phyloP scores from a whole-genome alignment of 1,140 invertebrate species.

The Ceratoteleas bidentatus region DNA sequence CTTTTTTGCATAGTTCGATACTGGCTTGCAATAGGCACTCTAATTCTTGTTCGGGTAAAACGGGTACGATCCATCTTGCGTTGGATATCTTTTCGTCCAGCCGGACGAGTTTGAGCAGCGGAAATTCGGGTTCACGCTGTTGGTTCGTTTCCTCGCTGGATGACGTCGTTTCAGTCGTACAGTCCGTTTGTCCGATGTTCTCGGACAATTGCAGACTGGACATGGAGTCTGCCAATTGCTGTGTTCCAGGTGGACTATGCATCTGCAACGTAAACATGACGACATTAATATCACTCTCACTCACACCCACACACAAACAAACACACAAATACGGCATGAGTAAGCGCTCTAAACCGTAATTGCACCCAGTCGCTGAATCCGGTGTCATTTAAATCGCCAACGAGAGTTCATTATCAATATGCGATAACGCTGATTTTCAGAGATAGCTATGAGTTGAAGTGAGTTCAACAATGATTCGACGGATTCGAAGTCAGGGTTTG shows the following conservation, averaged over 20 bases:
- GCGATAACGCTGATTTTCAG: too few relatives aligned
- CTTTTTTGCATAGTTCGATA: conserved; percentile 91
- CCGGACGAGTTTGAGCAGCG: conserved; percentile 90
- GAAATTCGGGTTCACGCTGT: conserved; percentile 88
- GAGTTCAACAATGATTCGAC: too few relatives aligned
- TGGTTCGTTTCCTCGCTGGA: conserved; percentile 78
- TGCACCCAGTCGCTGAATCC: too few relatives aligned
- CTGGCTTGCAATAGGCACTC: conserved; percentile 95
- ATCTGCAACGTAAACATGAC: conserved; percentile 62
- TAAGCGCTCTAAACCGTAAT: too few relatives aligned
- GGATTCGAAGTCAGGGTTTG: too few relatives aligned
- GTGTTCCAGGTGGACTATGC: conserved; percentile 80
- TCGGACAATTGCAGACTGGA: conserved; percentile 78
- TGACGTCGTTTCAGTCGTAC: conserved; percentile 71
- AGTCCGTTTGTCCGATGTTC: conserved; percentile 74
- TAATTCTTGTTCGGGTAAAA: conserved; percentile 96
- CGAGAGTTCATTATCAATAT: too few relatives aligned
- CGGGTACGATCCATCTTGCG: conserved; percentile 97
- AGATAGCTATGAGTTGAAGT: too few relatives aligned
- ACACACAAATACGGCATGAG: background rate
- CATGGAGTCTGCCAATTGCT: conserved; percentile 78
- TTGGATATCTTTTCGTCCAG: conserved; percentile 97
- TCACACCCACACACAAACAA: background rate
- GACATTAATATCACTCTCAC: background rate
- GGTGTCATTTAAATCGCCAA: too few relatives aligned